Evolutionary conservation across 1,140 invertebrate genomes (phyloP).

Genomic region (Lethocerus indicus): DNA sequence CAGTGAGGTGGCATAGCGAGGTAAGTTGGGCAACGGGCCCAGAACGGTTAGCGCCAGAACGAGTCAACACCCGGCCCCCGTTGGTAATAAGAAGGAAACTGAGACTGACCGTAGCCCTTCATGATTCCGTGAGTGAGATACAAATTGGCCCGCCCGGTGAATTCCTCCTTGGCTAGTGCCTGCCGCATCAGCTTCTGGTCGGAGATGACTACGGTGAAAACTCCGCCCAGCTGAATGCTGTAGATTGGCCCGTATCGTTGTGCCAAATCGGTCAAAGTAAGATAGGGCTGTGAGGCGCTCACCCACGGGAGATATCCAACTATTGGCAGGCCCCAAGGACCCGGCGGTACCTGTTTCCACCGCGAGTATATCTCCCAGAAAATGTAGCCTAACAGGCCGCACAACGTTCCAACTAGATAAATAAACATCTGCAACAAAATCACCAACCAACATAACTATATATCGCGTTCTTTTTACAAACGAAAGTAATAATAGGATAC

Average conservation of each 20-base stretch:
- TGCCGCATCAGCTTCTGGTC: conserved; percentile 50
- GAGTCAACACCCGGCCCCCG: too few relatives aligned
- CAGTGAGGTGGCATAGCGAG: too few relatives aligned
- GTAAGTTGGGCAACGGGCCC: too few relatives aligned
- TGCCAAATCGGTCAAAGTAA: conserved; percentile 42
- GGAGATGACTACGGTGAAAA: conserved; percentile 54
- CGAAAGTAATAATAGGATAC: too few relatives aligned
- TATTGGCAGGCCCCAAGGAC: conserved; percentile 56
- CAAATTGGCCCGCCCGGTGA: conserved; percentile 55
- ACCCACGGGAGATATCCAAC: conserved; percentile 62
- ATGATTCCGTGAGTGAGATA: conserved; percentile 72
- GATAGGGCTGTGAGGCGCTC: conserved; percentile 42
- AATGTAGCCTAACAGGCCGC: too few relatives aligned
- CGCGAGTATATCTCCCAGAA: too few relatives aligned
- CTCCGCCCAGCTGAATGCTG: conserved; percentile 46
- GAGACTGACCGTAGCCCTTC: conserved; percentile 58
- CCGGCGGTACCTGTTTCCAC: conserved; percentile 60
- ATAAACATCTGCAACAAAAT: too few relatives aligned
- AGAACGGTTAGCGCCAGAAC: too few relatives aligned
- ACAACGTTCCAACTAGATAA: too few relatives aligned
- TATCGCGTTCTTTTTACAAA: too few relatives aligned
- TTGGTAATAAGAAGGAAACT: too few relatives aligned
- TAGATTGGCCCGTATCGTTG: conserved; percentile 52
- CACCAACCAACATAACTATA: too few relatives aligned
- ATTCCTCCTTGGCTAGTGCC: conserved; percentile 45